Evolutionary conservation across 1,140 invertebrate genomes (phyloP).

Genomic region (Lordiphosa collinella): DNA sequence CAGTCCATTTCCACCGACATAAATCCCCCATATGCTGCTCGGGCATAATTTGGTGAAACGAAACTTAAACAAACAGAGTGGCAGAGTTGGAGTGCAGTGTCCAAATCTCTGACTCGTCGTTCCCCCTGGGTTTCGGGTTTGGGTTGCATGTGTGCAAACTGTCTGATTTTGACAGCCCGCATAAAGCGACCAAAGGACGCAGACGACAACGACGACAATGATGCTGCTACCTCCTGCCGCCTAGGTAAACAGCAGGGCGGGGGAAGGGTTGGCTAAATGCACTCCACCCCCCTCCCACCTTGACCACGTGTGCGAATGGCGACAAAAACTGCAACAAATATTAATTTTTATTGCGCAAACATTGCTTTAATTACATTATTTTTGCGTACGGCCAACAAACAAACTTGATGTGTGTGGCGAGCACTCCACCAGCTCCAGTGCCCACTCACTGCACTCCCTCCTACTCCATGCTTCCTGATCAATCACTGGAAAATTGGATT

Average conservation of each 20-base stretch:
- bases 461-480: conserved; percentile 51
- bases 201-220: conserved; percentile 21
- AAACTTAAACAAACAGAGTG: conserved; percentile 64
- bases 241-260: conserved; percentile 51
- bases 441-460: neutral
- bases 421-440: too few species aligned
- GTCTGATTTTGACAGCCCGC: conserved; percentile 76
- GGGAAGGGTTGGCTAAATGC: conserved; percentile 43
- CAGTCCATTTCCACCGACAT: conserved; percentile 3
- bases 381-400: conserved; percentile 59
- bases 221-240: conserved; percentile 3
- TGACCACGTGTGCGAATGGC: conserved; percentile 11
- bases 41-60: conserved; percentile 73
- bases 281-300: neutral
- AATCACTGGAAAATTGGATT: conserved; percentile 79
- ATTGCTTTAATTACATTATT: conserved; percentile 77
- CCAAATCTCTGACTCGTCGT: conserved; percentile 22
- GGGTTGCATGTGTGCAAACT: conserved; percentile 54
- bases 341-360: conserved; percentile 76
- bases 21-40: conserved; percentile 60
- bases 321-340: conserved; percentile 72
- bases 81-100: conserved; percentile 6
- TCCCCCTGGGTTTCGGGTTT: conserved; percentile 1
- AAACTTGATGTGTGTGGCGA: conserved; percentile 45
- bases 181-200: conserved; percentile 60